Evolutionary conservation across 2,797 vertebrate species (phyloP), one percentile per base, ranked within the genome.

Genomic region (Setipinna tenuifilis): DNA sequence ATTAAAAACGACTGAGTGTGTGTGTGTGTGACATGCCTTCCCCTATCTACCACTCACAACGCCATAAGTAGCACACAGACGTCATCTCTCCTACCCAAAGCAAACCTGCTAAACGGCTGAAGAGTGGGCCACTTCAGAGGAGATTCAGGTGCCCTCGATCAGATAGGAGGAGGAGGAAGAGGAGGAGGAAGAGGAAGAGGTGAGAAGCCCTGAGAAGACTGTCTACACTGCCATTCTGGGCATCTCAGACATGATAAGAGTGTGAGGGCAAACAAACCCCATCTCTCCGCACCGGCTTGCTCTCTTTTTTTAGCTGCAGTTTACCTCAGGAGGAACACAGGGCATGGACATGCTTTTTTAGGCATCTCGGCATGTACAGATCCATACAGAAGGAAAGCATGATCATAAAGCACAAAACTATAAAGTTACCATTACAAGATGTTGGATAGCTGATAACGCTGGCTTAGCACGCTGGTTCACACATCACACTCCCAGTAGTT

Each of bases 101-200:
- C 65, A 41, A 31, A 1, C 31, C 12, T 31, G 16, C 5, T 25
- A 14, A 14, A 31, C 28, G 14, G 25, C 25, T 71, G 28, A 17
- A 48, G 11, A 35, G 59, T 48, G 46, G 57, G 54, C 82, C 83
- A 65, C 85, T 81, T 54, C 80, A 31, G 65, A 71, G 17, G 6
- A 44, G 71, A 0, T 31, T 78, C 71, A 78, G 17, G 31, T 44
- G 31, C 71, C 71, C 17, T 41, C 1, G 16, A 78, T 44, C 16
- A 78, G 35, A 78, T 35, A 35, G 35, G 31, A 41, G 31, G 17
- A 10, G 4, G 23, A 25, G 62, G 62, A 12, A 10, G 6, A n/a
- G 50, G 9, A 54, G 25, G 6, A 10, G 9, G 62, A 25, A 23
- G 62, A n/a, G 50, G 50, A 54, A 54, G 50, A 54, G 50, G 50